Conservation (phyloP, 2,797 vertebrate genomes). For the Chrosomus eos region DNA sequence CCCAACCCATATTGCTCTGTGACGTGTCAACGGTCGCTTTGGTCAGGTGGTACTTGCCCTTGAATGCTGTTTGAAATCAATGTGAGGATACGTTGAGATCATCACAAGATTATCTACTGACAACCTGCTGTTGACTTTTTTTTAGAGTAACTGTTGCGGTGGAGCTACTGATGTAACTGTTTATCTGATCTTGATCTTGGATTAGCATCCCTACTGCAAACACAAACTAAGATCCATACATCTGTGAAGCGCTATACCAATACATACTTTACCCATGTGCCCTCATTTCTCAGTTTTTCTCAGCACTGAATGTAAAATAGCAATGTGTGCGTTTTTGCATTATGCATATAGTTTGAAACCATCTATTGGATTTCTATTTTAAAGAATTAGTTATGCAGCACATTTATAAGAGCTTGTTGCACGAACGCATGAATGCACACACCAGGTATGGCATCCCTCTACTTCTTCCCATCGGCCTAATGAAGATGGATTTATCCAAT, state of each 20-base stretch:
- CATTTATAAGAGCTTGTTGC: conserved; percentile 7
- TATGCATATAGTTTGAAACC: not conserved
- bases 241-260: not conserved
- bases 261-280: not conserved
- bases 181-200: conserved; percentile 10
- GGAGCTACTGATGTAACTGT: not conserved
- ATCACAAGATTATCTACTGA: conserved; percentile 7
- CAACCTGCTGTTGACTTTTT: conserved; percentile 7
- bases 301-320: not conserved
- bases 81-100: not conserved
- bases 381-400: not conserved
- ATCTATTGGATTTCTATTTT: not conserved
- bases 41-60: not conserved
- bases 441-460: conserved; percentile 5
- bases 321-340: not conserved
- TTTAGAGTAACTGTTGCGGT: not conserved
- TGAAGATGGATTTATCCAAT: conserved; percentile 86
- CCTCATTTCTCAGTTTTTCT: not conserved
- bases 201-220: conserved; percentile 9
- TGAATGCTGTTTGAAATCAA: not conserved
- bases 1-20: too few relatives aligned
- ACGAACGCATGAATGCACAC: conserved; percentile 20
- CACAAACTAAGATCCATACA: not conserved
- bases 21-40: too few relatives aligned
- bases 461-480: conserved; percentile 68